Evolutionary conservation across 2,113 vertebrate genomes (phyloP), one percentile per base, ranked within the genome.

Genomic region (Acanthisitta chloris): DNA sequence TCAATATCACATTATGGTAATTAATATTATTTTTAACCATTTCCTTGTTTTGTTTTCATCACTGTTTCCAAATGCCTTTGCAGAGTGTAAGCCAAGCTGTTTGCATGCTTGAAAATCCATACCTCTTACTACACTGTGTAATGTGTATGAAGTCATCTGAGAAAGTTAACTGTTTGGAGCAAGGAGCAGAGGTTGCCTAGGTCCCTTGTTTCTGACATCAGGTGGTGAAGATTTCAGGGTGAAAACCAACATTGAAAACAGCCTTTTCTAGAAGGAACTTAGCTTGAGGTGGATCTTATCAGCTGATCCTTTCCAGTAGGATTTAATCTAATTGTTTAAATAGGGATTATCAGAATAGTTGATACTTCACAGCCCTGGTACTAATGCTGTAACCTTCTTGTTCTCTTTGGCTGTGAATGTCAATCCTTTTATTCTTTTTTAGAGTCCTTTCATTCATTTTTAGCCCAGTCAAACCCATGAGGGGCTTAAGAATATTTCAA

Each of bases 291-390:
- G n/a, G 72, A 76, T 94, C 15, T 81, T 80, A 83, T 29, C 78
- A 83, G 59, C 61, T 95, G 78, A 88, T 94, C 71, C 88, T 94
- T 95, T 81, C 59, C 90, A 84, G 78, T 8, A 69, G 89, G 90
- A 79, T 90, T 96, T 93, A 91, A 71, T 93, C 70, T 95, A 91
- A 81, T 88, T 90, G 62, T 97, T 96, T 96, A 86, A 94, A 88
- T 67, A 66, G 58, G 80, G 86, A 94, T 94, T 96, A 96, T 66
- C 73, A 79, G 85, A 93, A 95, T 55, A 77, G 65, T 86, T 88
- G 85, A 73, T 94, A 79, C 49, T 92, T 88, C 61, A 70, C 81
- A 84, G 38, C 70, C 71, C 84, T 67, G 40, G 29, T 79, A 65
- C 77, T 89, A 80, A 85, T 67, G 29, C 79, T 93, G 82, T 84